phyloP scores from a whole-genome alignment of 2,113 vertebrate species.

The Salvelinus alpinus region DNA sequence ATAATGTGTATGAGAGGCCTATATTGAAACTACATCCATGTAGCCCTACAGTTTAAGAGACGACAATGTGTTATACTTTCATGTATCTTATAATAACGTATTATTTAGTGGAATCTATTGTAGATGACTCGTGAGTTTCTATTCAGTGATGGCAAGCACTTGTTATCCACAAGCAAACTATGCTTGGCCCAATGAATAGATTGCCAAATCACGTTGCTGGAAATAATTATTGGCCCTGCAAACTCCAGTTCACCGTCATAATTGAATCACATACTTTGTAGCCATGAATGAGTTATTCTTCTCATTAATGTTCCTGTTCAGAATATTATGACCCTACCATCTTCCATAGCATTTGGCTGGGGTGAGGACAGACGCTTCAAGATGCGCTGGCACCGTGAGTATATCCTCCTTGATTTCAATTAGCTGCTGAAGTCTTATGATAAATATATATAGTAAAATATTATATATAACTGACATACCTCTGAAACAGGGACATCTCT shows the following conservation, averaged over 20 bases:
- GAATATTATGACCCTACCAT: constrained; percentile 7
- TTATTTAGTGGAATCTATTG: too few relatives aligned
- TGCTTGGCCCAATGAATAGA: neutral
- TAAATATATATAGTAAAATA: neutral
- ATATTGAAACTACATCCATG: too few relatives aligned
- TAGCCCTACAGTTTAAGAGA: too few relatives aligned
- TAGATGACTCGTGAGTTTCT: too few relatives aligned
- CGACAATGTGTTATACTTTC: too few relatives aligned
- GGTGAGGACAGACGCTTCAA: neutral
- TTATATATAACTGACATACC: neutral
- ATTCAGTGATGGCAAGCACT: too few relatives aligned
- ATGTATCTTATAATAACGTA: too few relatives aligned
- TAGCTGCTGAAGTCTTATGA: neutral
- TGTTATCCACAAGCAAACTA: neutral
- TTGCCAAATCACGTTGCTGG: neutral
- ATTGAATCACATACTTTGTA: constrained; percentile 29
- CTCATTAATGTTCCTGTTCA: constrained; percentile 20
- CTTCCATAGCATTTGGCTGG: neutral
- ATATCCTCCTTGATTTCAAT: neutral
- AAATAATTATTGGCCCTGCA: neutral
- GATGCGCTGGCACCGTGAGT: constrained; percentile 18
- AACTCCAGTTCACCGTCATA: constrained; percentile 8
- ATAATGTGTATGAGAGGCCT: too few relatives aligned
- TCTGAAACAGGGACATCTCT: too few relatives aligned
- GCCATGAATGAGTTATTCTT: constrained; percentile 23